Evolutionary conservation across 2,888 invertebrate species (phyloP).

Genomic region (Colostygia pectinataria): DNA sequence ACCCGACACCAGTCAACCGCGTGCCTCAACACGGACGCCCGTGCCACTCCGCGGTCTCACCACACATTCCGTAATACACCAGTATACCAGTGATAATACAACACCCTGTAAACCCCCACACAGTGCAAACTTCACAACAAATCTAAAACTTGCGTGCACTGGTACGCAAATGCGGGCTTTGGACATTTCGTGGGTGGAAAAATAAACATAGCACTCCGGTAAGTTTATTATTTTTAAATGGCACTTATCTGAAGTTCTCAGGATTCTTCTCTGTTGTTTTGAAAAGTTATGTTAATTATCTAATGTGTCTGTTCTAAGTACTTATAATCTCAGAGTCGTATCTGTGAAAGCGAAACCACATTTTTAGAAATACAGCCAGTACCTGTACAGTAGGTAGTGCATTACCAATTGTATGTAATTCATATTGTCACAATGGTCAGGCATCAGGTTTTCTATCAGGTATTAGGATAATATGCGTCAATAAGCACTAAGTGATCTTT

Average conservation of each 20-base stretch:
- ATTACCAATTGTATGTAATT: too few species aligned
- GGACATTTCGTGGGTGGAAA: slow-evolving; percentile 62
- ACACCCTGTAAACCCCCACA: slow-evolving; percentile 16
- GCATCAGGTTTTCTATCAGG: slow-evolving; percentile 21
- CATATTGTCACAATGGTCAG: slow-evolving; percentile 28
- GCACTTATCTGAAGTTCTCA: slow-evolving; percentile 39
- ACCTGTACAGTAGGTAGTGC: too few species aligned
- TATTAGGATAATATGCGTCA: slow-evolving; percentile 1
- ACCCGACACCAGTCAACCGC: slow-evolving; percentile 59
- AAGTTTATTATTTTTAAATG: slow-evolving; percentile 56
- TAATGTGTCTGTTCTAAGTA: slow-evolving; percentile 36
- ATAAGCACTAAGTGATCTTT: slow-evolving; percentile 21
- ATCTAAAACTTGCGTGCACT: slow-evolving; percentile 55
- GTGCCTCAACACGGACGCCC: slow-evolving; percentile 57
- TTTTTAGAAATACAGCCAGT: slow-evolving; percentile 33
- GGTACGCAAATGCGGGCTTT: slow-evolving; percentile 64
- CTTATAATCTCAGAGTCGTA: slow-evolving; percentile 30
- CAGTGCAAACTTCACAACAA: slow-evolving; percentile 38
- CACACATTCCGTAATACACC: slow-evolving; percentile 27
- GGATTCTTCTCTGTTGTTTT: slow-evolving; percentile 36
- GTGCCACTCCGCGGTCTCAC: slow-evolving; percentile 39
- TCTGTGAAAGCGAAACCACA: slow-evolving; percentile 58
- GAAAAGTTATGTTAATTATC: slow-evolving; percentile 40
- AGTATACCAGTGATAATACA: slow-evolving; percentile 25
- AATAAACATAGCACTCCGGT: slow-evolving; percentile 76